Evolutionary conservation across 2,888 invertebrate species (phyloP).

Genomic region (Drosophila greeni): DNA sequence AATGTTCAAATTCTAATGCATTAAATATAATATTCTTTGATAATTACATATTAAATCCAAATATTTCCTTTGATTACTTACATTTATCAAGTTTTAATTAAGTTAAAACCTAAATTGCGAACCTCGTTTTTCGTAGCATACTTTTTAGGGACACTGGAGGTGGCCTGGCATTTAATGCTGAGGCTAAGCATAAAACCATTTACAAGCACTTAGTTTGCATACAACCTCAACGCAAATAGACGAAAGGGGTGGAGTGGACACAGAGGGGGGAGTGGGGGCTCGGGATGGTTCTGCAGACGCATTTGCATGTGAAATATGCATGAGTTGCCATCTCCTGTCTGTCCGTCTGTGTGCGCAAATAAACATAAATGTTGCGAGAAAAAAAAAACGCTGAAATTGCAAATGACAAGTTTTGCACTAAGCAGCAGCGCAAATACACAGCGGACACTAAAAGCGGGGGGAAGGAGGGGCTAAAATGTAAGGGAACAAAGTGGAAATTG

Average conservation of each 20-base stretch:
- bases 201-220: constrained; percentile 64
- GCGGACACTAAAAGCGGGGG: constrained; percentile 22
- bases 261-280: neutral
- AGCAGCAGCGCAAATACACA: constrained; percentile 58
- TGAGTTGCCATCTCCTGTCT: constrained; percentile 42
- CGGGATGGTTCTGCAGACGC: constrained; percentile 17
- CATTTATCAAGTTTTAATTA: neutral
- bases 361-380: constrained; percentile 46
- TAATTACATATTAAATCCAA: too few relatives aligned
- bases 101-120: neutral
- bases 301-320: constrained; percentile 67
- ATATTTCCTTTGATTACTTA: too few relatives aligned
- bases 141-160: constrained; percentile 17
- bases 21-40: too few relatives aligned
- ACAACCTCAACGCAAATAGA: constrained; percentile 46
- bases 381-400: constrained; percentile 67
- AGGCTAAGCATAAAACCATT: constrained; percentile 53
- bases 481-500: constrained; percentile 14
- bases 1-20: neutral
- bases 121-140: constrained; percentile 1
- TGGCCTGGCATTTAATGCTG: constrained; percentile 37
- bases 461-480: neutral
- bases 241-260: neutral
- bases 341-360: constrained; percentile 30
- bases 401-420: constrained; percentile 72